Base-by-base conservation (phyloP, 2,797 vertebrate genomes). In the Sphenodon punctatus region DNA sequence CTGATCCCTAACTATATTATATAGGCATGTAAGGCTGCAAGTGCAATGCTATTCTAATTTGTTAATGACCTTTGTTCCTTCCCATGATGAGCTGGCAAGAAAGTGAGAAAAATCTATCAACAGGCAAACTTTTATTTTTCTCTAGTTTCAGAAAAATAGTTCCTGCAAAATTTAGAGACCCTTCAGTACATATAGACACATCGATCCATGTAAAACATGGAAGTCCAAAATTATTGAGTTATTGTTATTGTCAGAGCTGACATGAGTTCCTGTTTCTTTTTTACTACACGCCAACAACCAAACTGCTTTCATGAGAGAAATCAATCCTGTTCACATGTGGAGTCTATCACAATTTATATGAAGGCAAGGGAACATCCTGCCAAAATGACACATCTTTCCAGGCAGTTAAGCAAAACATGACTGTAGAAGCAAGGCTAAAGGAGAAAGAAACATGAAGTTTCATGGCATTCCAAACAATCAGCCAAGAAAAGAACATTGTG, bases 1-100 rank as follows among this genome's bases (percentile, higher is more conserved):
- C 84, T 78, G 84, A 82, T 83, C 65, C 63, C 82, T 85, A 85
- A 91, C 90, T 78, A 61, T 67, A 82, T 23, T 46, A 58, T n/a
- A 27, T 38, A 39, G 5, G 48, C 15, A 48, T 39, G 39, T 63
- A 46, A 14, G 66, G 51, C 75, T 91, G 65, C 75, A 75, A 82
- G 70, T 23, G 41, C 5, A 55, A 34, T 25, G 10, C 32, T 61
- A 17, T 42, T 41, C 13, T 13, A 66, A 10, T 60, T 45, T 67
- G 60, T n/a, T 39, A 38, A 67, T 32, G 68, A 36, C 25, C 49
- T 70, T 75, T 75, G 45, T 74, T 78, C 42, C 80, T 49, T n/a
- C n/a, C n/a, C n/a, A n/a, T n/a, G 75, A 71, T 45, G 17, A 48
- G 11, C 49, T 41, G 14, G 49, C 17, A 22, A 60, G 79, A 46